Base-by-base conservation (phyloP, 2,113 vertebrate species). In the Epinephelus lanceolatus region DNA sequence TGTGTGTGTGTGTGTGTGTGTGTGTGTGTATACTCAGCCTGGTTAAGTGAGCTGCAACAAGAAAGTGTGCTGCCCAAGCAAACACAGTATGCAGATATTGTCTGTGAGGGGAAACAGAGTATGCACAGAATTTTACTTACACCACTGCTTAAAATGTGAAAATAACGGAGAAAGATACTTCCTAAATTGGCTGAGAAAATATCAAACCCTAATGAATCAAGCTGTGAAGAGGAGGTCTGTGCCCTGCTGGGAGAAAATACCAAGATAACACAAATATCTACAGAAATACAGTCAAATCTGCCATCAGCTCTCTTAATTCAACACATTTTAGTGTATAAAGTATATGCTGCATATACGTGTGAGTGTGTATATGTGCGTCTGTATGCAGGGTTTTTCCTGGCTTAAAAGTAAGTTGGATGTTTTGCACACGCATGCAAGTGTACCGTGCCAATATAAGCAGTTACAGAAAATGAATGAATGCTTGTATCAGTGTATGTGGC, bases 121-220 rank as follows among this genome's bases (percentile, higher is more conserved):
- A 23, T 27, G 1, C 30, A 27, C 27, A 66, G 21, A 30, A 27
- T 59, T 19, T 57, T 0, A 51, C 57, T 59, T 56, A 15, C 23
- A 15, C n/a, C 6, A 23, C 33, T 23, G 19, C 15, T 73, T 70
- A 19, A 61, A 23, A 69, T 65, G 2, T 17, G 11, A 40, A 52
- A 63, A 63, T 23, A 74, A 52, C 8, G 18, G n/a, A 69, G 67
- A 21, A 53, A 69, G n/a, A 23, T 40, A 14, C 27, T 61, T 17
- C 4, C 7, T 11, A 74, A 52, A 37, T 37, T 62, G 59, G 13
- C 59, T 63, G 17, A 51, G 27, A 75, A 63, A 63, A 25, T 19
- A 37, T 13, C 21, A 19, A 63, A 76, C 25, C 30, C 42, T 27
- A 66, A 55, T 76, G 49, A 76, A 55, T 55, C 30, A 23, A 25